Conservation (phyloP, 2,888 invertebrate species). For the Bellardia bayeri region DNA sequence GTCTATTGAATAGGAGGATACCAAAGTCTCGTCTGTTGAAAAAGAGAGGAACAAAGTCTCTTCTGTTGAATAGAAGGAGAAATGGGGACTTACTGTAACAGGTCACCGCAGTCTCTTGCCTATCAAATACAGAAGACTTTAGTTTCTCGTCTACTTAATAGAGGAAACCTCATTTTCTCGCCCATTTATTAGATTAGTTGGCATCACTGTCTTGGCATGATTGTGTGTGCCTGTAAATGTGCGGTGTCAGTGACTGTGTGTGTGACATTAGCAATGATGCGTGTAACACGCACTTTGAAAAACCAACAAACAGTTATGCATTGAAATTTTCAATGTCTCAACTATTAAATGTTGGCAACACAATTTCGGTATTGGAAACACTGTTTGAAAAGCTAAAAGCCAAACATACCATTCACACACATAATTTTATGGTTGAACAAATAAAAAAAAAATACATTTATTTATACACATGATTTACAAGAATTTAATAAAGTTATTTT, state of each 20-base stretch:
- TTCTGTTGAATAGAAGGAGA: too few relatives aligned
- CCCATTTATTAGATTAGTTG: too few relatives aligned
- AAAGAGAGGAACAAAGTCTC: too few relatives aligned
- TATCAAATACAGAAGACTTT: too few relatives aligned
- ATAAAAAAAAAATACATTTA: neutral
- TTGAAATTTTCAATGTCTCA: neutral
- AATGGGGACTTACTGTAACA: too few relatives aligned
- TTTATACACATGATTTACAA: neutral
- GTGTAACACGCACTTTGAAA: slow-evolving; percentile 55
- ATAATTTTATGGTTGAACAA: neutral
- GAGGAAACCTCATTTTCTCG: too few relatives aligned
- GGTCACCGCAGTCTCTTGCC: too few relatives aligned
- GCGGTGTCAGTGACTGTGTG: slow-evolving; percentile 42
- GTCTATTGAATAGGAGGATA: too few relatives aligned
- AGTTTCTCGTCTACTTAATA: too few relatives aligned
- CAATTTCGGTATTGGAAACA: neutral
- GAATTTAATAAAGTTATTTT: slow-evolving; percentile 9
- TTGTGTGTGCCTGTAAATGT: neutral
- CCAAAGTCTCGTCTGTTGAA: too few relatives aligned
- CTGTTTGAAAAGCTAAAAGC: neutral
- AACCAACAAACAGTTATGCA: neutral
- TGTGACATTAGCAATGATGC: slow-evolving; percentile 64
- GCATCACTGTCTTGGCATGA: too few relatives aligned
- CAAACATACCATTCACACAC: neutral
- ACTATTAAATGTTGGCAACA: neutral